These are phyloP conservation scores for Halesus radiatus DNA, from an alignment of 1,140 invertebrate species.

Conservation along the genomic window DNA sequence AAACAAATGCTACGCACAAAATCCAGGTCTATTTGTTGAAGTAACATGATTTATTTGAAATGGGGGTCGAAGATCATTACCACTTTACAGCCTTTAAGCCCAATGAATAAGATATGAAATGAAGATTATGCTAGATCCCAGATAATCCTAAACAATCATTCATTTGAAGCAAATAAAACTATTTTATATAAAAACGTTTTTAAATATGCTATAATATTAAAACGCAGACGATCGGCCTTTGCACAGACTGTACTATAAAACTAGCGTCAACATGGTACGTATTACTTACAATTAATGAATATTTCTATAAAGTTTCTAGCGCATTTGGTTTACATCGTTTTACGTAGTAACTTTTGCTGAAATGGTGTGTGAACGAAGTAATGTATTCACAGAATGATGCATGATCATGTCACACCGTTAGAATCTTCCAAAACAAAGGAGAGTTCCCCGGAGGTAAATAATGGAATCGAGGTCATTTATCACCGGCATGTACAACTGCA, in stretches of 20 bases:
- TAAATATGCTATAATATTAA: too few relatives aligned
- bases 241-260: too few relatives aligned
- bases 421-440: background rate
- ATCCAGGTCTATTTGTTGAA: conserved; percentile 13
- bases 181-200: too few relatives aligned
- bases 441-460: background rate
- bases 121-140: too few relatives aligned
- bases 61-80: conserved; percentile 12
- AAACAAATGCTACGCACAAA: conserved; percentile 32
- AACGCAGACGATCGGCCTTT: too few relatives aligned
- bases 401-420: background rate
- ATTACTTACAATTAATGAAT: too few relatives aligned
- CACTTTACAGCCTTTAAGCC: background rate
- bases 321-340: background rate
- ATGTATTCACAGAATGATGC: conserved; percentile 35
- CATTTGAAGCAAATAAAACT: too few relatives aligned
- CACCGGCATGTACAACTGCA: background rate
- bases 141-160: too few relatives aligned
- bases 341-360: conserved; percentile 25
- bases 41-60: conserved; percentile 37
- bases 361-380: conserved; percentile 53
- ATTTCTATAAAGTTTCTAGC: background rate
- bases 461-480: conserved; percentile 2
- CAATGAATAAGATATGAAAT: too few relatives aligned
- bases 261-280: too few relatives aligned